These are phyloP conservation scores for Acrocephalus scirpaceus DNA, from an alignment of 2,797 vertebrate species.

Conservation along the genomic window DNA sequence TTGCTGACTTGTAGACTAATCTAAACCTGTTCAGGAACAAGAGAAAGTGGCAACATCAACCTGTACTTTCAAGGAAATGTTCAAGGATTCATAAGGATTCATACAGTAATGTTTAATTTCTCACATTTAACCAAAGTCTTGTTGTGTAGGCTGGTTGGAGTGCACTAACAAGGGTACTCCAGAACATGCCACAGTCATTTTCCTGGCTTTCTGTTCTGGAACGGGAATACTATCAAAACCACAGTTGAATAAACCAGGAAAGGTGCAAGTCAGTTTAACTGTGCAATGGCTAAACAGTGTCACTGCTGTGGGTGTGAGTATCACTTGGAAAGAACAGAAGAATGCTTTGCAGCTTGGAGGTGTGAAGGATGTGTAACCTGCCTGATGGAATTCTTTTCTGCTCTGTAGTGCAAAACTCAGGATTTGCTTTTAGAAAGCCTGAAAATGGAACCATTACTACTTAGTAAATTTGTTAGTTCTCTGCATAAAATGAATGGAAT, in stretches of 20 bases:
- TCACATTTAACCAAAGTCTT: neutral
- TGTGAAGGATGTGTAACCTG: neutral
- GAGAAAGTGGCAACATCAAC: neutral
- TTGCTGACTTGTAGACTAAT: neutral
- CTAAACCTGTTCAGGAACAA: neutral
- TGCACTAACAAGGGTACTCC: neutral
- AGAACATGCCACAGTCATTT: neutral
- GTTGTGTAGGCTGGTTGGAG: neutral
- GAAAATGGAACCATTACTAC: neutral
- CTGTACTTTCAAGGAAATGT: neutral
- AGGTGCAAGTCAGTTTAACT: neutral
- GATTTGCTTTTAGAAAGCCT: neutral
- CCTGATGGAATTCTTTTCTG: neutral
- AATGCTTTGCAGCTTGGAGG: neutral
- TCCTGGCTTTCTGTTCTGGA: neutral
- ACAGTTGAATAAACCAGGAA: neutral
- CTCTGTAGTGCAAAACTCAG: neutral
- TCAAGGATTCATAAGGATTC: neutral
- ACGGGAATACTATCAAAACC: neutral
- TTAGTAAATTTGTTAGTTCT: neutral
- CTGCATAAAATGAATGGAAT: neutral
- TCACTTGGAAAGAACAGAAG: neutral
- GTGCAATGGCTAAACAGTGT: neutral
- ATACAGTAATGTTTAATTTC: neutral
- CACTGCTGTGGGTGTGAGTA: neutral